Evolutionary conservation across 2,113 vertebrate species (phyloP).

Genomic region (Salminus brasiliensis): DNA sequence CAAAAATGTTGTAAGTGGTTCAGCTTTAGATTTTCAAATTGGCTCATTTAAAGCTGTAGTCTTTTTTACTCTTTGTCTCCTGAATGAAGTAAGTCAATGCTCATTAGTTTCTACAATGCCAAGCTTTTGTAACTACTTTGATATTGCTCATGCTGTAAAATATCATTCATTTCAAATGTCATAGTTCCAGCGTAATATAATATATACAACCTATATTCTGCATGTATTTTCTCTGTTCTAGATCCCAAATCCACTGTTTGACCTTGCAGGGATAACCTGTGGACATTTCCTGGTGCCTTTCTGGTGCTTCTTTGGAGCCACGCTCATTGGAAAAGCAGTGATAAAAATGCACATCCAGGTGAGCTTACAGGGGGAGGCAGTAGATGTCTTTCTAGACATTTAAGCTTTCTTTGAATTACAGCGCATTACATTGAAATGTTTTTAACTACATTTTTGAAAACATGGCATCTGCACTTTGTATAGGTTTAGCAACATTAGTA

Average conservation of each 20-base stretch:
- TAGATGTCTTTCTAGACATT: background rate
- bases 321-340: slow-evolving; percentile 86
- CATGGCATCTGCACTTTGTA: background rate
- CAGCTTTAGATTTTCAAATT: background rate
- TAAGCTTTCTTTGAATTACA: background rate
- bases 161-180: too few species aligned
- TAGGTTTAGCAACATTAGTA: background rate
- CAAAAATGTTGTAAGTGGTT: background rate
- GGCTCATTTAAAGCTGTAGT: background rate
- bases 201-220: too few species aligned
- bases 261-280: slow-evolving; percentile 88
- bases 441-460: background rate
- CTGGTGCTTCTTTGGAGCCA: slow-evolving; percentile 91
- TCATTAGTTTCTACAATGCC: background rate
- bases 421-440: background rate
- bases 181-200: background rate
- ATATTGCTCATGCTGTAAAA: background rate
- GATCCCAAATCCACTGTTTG: slow-evolving; percentile 89
- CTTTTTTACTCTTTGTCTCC: background rate
- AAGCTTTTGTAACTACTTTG: background rate
- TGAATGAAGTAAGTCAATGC: background rate
- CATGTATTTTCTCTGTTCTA: slow-evolving; percentile 54
- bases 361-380: slow-evolving; percentile 55
- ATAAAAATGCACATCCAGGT: slow-evolving; percentile 93
- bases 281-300: slow-evolving; percentile 89